Base-by-base conservation (phyloP, 2,797 vertebrate genomes). In the Lithobates pipiens region DNA sequence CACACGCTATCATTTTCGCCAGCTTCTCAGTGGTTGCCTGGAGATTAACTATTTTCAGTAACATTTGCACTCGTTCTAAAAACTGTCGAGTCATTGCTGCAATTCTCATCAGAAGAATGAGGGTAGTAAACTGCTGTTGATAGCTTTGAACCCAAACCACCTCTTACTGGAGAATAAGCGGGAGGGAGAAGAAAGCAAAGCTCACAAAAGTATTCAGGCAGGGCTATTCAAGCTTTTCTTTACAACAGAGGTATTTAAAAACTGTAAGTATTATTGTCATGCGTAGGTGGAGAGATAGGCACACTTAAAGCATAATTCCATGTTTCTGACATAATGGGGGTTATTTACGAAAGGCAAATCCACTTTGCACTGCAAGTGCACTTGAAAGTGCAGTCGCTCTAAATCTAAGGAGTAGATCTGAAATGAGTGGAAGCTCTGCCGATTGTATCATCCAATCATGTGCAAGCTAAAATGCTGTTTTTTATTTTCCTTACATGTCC, bases 81-180 rank as follows among this genome's bases (percentile, higher is more conserved):
- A 74, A 74, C 34, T 74, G 72, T 74, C 23, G 18, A 74, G 72
- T 74, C 72, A 74, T 42, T 74, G 72, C 39, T 42, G 42, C 27
- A 73, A 42, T 73, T 73, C 13, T n/a, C 6, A 7, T 39, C 72
- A 74, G 39, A 10, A 21, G 72, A 42, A 42, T 42, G 72, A 74
- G 23, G 72, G 72, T 46, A 67, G 65, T 67, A 74, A 74, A 74
- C 39, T 73, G 21, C 68, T 36, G 29, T 15, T 10, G 25, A 67
- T 29, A 34, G 70, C 29, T 72, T 3, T 72, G 32, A 72, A 72
- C 70, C 54, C 18, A 67, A 29, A 67, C 27, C 65, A 67, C n/a
- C 27, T 67, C 65, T 29, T 3, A 29, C 25, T 25, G 27, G 13
- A 29, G 11, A 67, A 67, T 25, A 10, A 67, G n/a, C 3, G 11